A percentile compares a stretch with the other conserved stretches of the same genome.
phyloP scores from a whole-genome alignment of 2,888 invertebrate genomes.

The Parnassius mnemosyne region DNA sequence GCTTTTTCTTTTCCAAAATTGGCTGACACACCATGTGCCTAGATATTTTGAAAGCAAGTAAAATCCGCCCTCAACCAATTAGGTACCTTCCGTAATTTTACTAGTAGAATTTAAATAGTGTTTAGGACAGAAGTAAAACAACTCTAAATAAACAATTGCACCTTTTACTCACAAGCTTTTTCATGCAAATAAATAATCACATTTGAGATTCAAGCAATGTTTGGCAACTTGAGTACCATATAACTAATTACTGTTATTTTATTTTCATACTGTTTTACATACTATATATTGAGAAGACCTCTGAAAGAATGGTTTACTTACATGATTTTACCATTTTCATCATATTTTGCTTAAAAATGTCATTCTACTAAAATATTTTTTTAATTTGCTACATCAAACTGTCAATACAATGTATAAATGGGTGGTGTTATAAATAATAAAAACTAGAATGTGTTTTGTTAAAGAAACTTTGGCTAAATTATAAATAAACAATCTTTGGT shows the following conservation, averaged over 20 bases:
- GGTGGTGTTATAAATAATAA: too few species aligned
- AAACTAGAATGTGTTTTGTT: neutral
- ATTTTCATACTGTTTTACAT: slow-evolving; percentile 8
- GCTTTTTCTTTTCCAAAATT: too few species aligned
- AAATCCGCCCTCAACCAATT: too few species aligned
- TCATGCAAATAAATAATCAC: slow-evolving; percentile 75
- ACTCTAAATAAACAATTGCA: slow-evolving; percentile 66
- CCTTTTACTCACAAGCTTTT: slow-evolving; percentile 70
- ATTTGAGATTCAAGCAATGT: slow-evolving; percentile 44
- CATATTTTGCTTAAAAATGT: too few species aligned
- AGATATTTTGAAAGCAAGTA: too few species aligned
- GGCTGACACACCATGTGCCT: too few species aligned
- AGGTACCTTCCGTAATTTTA: too few species aligned
- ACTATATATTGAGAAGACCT: neutral
- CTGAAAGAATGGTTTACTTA: neutral
- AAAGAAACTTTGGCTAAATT: slow-evolving; percentile 24
- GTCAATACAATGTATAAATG: too few species aligned
- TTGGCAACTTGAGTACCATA: slow-evolving; percentile 45
- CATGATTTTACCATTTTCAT: neutral
- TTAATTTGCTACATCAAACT: too few species aligned
- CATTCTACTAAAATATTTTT: too few species aligned
- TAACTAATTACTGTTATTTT: slow-evolving; percentile 23
- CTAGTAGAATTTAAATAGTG: too few species aligned
- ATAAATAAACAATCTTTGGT: slow-evolving; percentile 24
- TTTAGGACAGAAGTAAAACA: slow-evolving; percentile 32